phyloP scores from a whole-genome alignment of 1,140 invertebrate species.

The Nomia melanderi region DNA sequence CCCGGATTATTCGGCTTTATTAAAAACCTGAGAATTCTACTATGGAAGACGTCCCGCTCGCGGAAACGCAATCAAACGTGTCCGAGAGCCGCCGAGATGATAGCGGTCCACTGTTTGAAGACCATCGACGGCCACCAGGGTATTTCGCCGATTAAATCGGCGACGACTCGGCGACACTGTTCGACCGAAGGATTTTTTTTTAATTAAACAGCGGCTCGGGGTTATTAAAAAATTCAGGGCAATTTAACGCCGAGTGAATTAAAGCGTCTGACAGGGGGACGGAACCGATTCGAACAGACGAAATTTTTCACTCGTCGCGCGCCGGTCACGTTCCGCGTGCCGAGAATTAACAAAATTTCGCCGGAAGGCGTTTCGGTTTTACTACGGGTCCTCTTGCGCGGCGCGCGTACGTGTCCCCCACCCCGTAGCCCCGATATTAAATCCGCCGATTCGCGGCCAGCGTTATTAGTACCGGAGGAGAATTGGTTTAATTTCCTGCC shows the following conservation, averaged over 20 bases:
- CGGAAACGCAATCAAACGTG: too few species aligned
- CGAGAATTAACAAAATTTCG: constrained; percentile 2
- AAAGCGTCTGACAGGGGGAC: not conserved
- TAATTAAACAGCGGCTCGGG: not conserved
- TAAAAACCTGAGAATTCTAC: too few species aligned
- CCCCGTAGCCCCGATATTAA: constrained; percentile 12
- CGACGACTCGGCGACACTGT: not conserved
- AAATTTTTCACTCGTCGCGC: not conserved
- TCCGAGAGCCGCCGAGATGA: too few species aligned
- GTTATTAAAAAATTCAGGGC: constrained; percentile 8
- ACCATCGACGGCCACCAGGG: not conserved
- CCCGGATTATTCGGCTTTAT: too few species aligned
- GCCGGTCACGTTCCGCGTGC: not conserved
- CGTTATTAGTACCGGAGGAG: not conserved
- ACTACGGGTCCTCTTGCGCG: not conserved
- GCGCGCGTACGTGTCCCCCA: not conserved
- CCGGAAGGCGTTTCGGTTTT: constrained; percentile 2
- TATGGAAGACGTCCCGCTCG: too few species aligned
- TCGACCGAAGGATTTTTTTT: not conserved
- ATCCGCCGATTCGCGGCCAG: not conserved
- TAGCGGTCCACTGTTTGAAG: too few species aligned
- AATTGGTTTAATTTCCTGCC: not conserved
- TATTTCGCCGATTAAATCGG: not conserved
- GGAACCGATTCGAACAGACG: not conserved
- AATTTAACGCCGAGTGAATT: not conserved